Percentiles rank a stretch among this genome's conserved stretches.
Evolutionary conservation across 2,888 invertebrate species (phyloP).

Genomic region (Spodoptera picta): DNA sequence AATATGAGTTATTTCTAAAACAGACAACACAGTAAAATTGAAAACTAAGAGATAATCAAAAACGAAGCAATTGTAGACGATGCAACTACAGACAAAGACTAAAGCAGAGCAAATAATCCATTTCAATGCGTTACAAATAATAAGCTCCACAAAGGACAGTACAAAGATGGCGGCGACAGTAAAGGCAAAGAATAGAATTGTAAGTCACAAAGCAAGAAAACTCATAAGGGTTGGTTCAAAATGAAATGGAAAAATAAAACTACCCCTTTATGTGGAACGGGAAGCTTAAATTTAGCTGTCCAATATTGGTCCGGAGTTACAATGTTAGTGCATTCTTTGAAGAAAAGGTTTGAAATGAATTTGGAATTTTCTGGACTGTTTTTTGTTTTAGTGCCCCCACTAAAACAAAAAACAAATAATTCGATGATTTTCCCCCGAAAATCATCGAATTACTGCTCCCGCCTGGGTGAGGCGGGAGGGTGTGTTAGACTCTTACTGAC

Average conservation of each 20-base stretch:
- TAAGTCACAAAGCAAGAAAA: slow-evolving; percentile 41
- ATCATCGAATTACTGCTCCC: no score
- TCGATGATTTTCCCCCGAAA: no score
- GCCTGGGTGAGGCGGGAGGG: no score
- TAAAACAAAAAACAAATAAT: no score
- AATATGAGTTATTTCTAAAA: no score
- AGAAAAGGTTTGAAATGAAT: slow-evolving; percentile 9
- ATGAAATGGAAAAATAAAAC: slow-evolving; percentile 42
- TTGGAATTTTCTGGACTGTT: not conserved
- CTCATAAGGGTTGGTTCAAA: slow-evolving; percentile 32
- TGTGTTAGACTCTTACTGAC: no score
- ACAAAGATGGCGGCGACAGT: slow-evolving; percentile 26
- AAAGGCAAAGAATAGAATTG: slow-evolving; percentile 36
- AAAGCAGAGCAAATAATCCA: slow-evolving; percentile 23
- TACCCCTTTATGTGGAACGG: slow-evolving; percentile 24
- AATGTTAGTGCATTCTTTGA: slow-evolving; percentile 18
- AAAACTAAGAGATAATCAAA: not conserved
- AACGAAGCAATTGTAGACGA: slow-evolving; percentile 3
- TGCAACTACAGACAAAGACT: slow-evolving; percentile 5
- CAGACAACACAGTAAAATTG: no score
- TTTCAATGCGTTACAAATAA: slow-evolving; percentile 35
- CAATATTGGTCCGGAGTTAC: slow-evolving; percentile 44
- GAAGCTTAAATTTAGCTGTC: slow-evolving; percentile 45
- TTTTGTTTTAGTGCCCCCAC: no score
- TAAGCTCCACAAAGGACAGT: slow-evolving; percentile 30